phyloP scores from a whole-genome alignment of 2,113 vertebrate genomes.

The Apodemus sylvaticus region DNA sequence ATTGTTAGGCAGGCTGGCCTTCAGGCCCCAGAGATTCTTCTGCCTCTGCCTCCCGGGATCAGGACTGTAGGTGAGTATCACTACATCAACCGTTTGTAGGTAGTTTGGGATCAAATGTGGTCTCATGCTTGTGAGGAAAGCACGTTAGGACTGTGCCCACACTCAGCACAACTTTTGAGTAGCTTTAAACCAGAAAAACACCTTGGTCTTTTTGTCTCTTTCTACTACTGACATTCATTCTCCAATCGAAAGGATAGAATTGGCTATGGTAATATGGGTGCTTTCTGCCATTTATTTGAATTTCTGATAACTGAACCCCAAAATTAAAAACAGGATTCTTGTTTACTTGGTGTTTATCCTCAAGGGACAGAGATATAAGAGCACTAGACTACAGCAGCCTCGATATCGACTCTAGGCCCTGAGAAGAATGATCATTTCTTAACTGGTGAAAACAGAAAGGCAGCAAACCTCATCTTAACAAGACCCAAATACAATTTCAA shows the following conservation, averaged over 20 bases:
- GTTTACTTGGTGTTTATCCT: not conserved
- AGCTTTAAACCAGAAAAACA: not conserved
- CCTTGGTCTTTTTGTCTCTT: not conserved
- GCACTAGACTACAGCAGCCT: not conserved
- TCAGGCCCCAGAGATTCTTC: not conserved
- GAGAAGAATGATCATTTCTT: not conserved
- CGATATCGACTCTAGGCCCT: not conserved
- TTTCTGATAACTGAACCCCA: conserved; percentile 6
- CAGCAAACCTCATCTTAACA: not conserved
- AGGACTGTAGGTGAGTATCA: not conserved
- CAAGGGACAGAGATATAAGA: not conserved
- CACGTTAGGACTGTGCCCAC: no score
- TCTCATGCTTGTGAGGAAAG: not conserved
- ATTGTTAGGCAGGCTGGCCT: not conserved
- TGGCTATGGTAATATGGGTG: not conserved
- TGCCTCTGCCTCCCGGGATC: not conserved
- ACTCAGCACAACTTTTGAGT: conserved; percentile 12
- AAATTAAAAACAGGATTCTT: conserved; percentile 17
- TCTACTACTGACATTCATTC: not conserved
- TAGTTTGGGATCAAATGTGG: not conserved
- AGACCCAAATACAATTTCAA: conserved; percentile 7
- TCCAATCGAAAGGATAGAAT: conserved; percentile 30
- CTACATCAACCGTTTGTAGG: no score
- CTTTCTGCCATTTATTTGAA: not conserved
- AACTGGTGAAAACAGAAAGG: not conserved